A percentile compares a stretch with the other conserved stretches of the same genome.
phyloP scores from a whole-genome alignment of 2,113 vertebrate genomes.

The Typhlomys cinereus region DNA sequence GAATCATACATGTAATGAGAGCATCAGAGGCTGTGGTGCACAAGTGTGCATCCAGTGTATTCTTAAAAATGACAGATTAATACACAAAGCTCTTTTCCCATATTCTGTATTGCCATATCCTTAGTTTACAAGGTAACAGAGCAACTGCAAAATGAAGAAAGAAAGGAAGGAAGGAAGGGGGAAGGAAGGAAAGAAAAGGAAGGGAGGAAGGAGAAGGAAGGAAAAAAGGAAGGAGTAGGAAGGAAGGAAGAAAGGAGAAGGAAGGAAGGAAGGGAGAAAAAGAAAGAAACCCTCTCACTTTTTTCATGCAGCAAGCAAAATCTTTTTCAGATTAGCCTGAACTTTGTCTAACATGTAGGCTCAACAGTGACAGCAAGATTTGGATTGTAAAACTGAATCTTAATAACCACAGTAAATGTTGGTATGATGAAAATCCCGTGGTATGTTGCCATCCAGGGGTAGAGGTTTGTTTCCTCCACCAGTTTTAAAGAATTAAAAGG shows the following conservation, averaged over 20 bases:
- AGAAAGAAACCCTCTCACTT: background rate
- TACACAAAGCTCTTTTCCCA: background rate
- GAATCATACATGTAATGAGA: slow-evolving; percentile 51
- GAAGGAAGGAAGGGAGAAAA: background rate
- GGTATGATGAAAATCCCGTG: background rate
- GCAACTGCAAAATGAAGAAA: background rate
- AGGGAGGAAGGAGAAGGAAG: too few relatives aligned
- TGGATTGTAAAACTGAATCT: background rate
- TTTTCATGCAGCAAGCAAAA: background rate
- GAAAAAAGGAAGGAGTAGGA: too few relatives aligned
- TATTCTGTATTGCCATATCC: background rate
- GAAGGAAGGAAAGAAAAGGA: too few relatives aligned
- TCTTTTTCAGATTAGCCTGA: slow-evolving; percentile 8
- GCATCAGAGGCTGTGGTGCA: background rate
- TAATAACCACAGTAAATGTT: background rate
- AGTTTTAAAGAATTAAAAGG: too few relatives aligned
- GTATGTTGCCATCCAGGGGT: too few relatives aligned
- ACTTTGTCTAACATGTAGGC: background rate
- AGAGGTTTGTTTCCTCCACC: too few relatives aligned
- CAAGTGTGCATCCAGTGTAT: background rate
- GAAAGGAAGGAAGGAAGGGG: too few relatives aligned
- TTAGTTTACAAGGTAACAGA: background rate
- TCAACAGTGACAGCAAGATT: background rate
- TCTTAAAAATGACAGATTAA: background rate
- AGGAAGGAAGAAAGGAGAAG: too few relatives aligned